Conservation (phyloP, 2,797 vertebrate genomes). For the Urosaurus nigricauda region DNA sequence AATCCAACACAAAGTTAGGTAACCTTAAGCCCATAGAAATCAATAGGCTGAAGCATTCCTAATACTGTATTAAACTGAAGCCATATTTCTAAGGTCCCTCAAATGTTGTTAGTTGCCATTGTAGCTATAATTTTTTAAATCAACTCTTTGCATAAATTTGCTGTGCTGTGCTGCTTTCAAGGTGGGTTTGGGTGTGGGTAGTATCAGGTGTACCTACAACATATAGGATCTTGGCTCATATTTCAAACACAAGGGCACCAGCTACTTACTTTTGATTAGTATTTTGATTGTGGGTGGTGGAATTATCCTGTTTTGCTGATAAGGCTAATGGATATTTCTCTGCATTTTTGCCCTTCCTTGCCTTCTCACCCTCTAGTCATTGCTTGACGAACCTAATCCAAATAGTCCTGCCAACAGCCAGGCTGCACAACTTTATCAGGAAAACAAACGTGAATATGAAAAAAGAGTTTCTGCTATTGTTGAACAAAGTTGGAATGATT, state of each 20-base stretch:
- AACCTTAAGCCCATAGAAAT: no score
- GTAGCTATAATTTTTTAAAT: no score
- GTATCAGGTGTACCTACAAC: no score
- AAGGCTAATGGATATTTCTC: background rate
- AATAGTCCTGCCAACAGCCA: conserved; percentile 99
- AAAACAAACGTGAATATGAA: conserved; percentile 98
- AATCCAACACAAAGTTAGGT: no score
- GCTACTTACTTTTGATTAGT: background rate
- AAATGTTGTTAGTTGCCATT: no score
- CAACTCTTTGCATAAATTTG: background rate
- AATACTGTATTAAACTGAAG: no score
- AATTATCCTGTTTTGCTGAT: background rate
- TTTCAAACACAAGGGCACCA: background rate
- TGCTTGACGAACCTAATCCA: conserved; percentile 97
- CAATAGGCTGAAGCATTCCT: no score
- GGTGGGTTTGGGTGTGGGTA: no score
- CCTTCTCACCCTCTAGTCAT: conserved; percentile 82
- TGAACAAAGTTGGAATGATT: conserved; percentile 99
- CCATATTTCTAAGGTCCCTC: no score
- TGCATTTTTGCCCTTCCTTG: background rate
- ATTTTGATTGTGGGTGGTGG: background rate
- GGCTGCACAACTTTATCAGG: conserved; percentile 98
- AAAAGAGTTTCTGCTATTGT: conserved; percentile 98
- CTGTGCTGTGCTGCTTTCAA: background rate
- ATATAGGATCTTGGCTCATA: background rate